Percentiles rank a stretch among this genome's conserved stretches.
These are phyloP conservation scores for Alosa alosa DNA, from an alignment of 2,113 vertebrate genomes.

Conservation along the genomic window DNA sequence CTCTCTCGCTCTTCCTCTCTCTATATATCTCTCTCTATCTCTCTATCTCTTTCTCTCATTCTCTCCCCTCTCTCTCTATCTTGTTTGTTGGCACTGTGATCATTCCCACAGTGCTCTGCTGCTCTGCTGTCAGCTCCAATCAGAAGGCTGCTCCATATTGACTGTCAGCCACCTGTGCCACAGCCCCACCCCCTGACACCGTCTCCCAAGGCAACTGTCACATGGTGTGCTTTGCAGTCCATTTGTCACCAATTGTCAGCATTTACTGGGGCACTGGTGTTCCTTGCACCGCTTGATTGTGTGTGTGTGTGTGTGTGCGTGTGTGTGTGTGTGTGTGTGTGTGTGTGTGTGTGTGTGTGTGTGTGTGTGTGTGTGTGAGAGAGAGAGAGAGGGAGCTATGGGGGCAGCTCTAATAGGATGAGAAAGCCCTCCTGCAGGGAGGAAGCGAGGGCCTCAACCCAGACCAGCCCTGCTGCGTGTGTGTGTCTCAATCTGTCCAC, in stretches of 20 bases:
- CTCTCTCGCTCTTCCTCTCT: background rate
- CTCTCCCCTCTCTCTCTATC: conserved; percentile 24
- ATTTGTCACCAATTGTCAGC: conserved; percentile 94
- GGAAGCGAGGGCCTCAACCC: conserved; percentile 40
- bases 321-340: background rate
- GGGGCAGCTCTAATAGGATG: conserved; percentile 66
- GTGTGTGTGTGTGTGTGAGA: too few species aligned
- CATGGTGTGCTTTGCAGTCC: conserved; percentile 75
- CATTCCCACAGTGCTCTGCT: conserved; percentile 62
- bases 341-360: conserved; percentile 12
- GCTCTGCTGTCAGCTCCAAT: conserved; percentile 49
- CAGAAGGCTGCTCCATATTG: conserved; percentile 54
- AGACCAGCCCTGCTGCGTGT: conserved; percentile 35
- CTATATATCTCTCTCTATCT: background rate
- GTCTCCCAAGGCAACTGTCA: conserved; percentile 81
- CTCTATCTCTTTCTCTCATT: conserved; percentile 16
- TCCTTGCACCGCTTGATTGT: conserved; percentile 56
- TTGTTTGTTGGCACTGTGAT: conserved; percentile 4
- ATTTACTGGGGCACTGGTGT: conserved; percentile 81
- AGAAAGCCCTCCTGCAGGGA: conserved; percentile 47
- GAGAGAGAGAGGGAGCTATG: conserved; percentile 60
- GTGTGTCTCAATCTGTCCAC: background rate
- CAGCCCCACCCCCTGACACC: conserved; percentile 61
- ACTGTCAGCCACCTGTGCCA: conserved; percentile 73
- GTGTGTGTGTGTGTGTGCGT: conserved; percentile 41